These are phyloP conservation scores for Petromus typicus DNA, from an alignment of 2,113 vertebrate species.

Conservation along the genomic window DNA sequence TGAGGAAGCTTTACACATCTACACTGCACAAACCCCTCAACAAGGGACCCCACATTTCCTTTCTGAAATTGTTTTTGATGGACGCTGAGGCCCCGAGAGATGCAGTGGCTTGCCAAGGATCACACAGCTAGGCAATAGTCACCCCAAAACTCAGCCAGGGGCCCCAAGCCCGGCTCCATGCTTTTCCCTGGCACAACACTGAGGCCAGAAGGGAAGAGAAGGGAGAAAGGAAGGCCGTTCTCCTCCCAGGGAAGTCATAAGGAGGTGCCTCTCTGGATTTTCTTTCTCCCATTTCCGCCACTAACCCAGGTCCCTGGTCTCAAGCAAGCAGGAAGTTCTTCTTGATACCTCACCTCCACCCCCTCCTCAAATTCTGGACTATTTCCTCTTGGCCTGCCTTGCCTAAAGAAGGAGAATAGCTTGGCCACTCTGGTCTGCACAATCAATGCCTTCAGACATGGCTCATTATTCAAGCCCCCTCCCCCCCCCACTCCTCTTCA, in stretches of 20 bases:
- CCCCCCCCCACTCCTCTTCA: slow-evolving; percentile 55
- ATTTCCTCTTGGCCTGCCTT: slow-evolving; percentile 30
- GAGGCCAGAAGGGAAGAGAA: not conserved
- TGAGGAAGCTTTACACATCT: not conserved
- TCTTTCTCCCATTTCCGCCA: not conserved
- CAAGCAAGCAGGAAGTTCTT: slow-evolving; percentile 46
- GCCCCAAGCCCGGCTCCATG: not conserved
- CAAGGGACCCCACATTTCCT: not conserved
- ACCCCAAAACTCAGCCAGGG: not conserved
- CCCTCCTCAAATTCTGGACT: slow-evolving; percentile 42
- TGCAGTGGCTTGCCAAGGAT: not conserved
- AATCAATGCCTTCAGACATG: slow-evolving; percentile 73
- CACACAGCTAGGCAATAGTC: not conserved
- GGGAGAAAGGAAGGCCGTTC: too few species aligned
- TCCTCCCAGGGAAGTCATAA: not conserved
- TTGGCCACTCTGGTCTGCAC: slow-evolving; percentile 59
- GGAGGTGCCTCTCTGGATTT: not conserved
- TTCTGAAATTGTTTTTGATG: slow-evolving; percentile 5
- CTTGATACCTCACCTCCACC: slow-evolving; percentile 46
- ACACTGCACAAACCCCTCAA: not conserved
- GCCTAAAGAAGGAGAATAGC: slow-evolving; percentile 22
- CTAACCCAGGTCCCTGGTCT: slow-evolving; percentile 3
- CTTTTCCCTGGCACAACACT: not conserved
- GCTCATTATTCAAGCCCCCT: slow-evolving; percentile 70
- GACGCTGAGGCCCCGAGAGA: not conserved